A percentile compares a stretch with the other conserved stretches of the same genome.
These are phyloP conservation scores for Dascyllus trimaculatus DNA, from an alignment of 2,113 vertebrate species.

Conservation along the genomic window DNA sequence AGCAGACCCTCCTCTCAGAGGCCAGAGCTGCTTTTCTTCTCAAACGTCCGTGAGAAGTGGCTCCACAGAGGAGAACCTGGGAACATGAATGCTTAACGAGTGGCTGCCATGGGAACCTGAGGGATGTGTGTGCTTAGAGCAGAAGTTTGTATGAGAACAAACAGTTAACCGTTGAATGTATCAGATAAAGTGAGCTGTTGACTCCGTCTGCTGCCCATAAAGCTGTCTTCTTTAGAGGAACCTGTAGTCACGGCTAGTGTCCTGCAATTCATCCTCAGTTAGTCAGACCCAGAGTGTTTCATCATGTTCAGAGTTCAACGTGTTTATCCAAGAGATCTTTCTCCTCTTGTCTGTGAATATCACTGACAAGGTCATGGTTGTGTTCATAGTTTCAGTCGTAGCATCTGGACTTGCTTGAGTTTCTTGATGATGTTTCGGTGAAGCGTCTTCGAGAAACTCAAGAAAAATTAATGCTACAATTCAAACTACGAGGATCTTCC, in stretches of 20 bases:
- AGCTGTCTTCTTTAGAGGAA: constrained; percentile 66
- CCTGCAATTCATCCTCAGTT: not conserved
- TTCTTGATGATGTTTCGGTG: too few relatives aligned
- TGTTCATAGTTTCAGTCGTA: too few relatives aligned
- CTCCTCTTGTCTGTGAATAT: too few relatives aligned
- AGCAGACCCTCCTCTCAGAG: constrained; percentile 9
- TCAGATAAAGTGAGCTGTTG: constrained; percentile 60
- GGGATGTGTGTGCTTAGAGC: constrained; percentile 50
- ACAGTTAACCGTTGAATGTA: constrained; percentile 35
- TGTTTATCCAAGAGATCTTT: constrained; percentile 19
- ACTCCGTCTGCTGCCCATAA: constrained; percentile 64
- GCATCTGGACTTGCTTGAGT: too few relatives aligned
- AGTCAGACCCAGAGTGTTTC: constrained; percentile 4
- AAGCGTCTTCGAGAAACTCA: too few relatives aligned
- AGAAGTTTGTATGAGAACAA: constrained; percentile 71
- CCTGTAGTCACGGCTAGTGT: constrained; percentile 18
- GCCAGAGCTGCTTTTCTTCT: constrained; percentile 38
- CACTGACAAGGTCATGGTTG: too few relatives aligned
- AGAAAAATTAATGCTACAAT: too few relatives aligned
- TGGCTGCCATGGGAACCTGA: constrained; percentile 47
- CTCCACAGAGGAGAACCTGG: constrained; percentile 1
- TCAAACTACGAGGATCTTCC: too few relatives aligned
- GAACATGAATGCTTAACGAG: constrained; percentile 36
- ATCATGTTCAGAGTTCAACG: not conserved
- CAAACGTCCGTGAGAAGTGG: constrained; percentile 52